Evolutionary conservation across 30 jellyfish, hydroid and myxozoan genomes (phyloP), one percentile per base, ranked within the genome.

Genomic region (Morbakka virulenta): DNA sequence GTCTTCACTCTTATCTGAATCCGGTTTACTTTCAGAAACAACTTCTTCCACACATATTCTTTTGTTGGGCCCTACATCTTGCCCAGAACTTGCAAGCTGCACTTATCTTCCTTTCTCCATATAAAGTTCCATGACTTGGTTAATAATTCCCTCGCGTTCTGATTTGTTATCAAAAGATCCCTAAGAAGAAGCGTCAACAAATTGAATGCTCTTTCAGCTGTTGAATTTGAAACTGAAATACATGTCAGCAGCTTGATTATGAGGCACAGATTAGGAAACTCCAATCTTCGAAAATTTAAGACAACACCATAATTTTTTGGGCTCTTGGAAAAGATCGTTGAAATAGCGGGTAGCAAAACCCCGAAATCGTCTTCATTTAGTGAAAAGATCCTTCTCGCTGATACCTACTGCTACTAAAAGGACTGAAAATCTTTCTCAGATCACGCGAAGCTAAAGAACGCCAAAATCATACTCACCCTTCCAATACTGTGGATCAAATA

Each of bases 121-220:
- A 26, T 62, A 77, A 47, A 36, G 13, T 70, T 70, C 52, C 2
- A 70, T 50, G 47, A 50, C 75, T n/a, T 47, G 50, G 20, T 34
- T 69, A 0, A 70, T 41, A 17, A 70, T 35, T 13, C 48, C 50
- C 47, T 34, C 0, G 24, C 75, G 69, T 62, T 70, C 82, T 32
- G 82, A 67, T 25, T 70, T 62, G 64, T 66, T 34, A 67, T 31
- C 32, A 69, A 50, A 11, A 73, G 73, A 79, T 79, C 96, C 22
- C 84, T 66, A 4, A 78, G 77, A 51, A 77, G 2, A 61, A 82
- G 70, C 12, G 89, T 86, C 69, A 79, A 48, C 31, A 30, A 9
- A 41, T 83, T 32, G 64, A 86, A 86, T 3, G 84, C 82, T 35
- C 96, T 67, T 71, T 86, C 89, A 0, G 69, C 89, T 4, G 81